Evolutionary conservation across 2,113 vertebrate species (phyloP), one percentile per base, ranked within the genome.

Genomic region (Carettochelys insculpta): DNA sequence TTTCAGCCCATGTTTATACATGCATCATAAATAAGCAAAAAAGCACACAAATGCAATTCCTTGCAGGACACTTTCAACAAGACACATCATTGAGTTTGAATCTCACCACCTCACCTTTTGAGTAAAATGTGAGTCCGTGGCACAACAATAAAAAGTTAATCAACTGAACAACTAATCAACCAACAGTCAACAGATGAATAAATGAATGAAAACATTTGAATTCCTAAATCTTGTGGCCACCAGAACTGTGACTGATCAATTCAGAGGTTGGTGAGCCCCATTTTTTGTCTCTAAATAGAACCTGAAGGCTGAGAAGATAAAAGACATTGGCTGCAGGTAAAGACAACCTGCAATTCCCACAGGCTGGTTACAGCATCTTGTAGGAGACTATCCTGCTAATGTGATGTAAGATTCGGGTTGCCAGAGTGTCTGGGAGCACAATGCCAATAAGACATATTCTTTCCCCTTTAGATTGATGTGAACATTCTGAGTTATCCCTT

Each of bases 401-500:
- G 31, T 4, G 48, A 22, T 1, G 1, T 56, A 91, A 50, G 1
- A 6, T 90, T 95, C 90, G 88, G 56, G 43, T 90, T 43, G 31
- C 41, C 75, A 71, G 52, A 84, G 43, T 20, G 13, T 20, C 80
- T n/a, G 83, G 11, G 77, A 31, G 47, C 77, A 52, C 47, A 87
- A n/a, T 41, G 1, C 0, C 47, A 77, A 47, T 54, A 90, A 89
- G 50, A 56, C 13, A 20, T 14, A 20, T 10, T 41, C 43, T 91
- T 90, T 85, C 53, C 16, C 47, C 25, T 84, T 91, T 50, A 77
- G 50, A 52, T 10, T 94, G 53, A 61, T 86, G 89, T 85, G 80
- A 87, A 88, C 20, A 5, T 47, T 77, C 81, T 76, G 80, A 95
- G 71, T 25, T 90, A 54, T 1, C 50, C 90, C 90, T 88, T 93